Percentiles rank a stretch among this genome's conserved stretches.
Evolutionary conservation across 2,113 vertebrate genomes (phyloP).

Genomic region (Sardina pilchardus): DNA sequence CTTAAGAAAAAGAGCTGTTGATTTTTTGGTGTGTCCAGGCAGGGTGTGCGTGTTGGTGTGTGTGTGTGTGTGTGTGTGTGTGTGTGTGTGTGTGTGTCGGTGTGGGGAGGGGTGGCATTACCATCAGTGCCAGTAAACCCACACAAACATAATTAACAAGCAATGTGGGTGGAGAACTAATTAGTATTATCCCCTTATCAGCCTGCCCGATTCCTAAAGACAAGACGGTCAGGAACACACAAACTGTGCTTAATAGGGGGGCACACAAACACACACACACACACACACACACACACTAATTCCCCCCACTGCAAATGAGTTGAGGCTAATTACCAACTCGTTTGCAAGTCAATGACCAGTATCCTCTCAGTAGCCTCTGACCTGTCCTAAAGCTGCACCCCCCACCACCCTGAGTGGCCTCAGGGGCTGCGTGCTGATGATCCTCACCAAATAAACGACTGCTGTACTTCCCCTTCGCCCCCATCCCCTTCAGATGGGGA

Average conservation of each 20-base stretch:
- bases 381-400: constrained; percentile 2
- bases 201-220: constrained; percentile 63
- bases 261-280: constrained; percentile 38
- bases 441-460: constrained; percentile 41
- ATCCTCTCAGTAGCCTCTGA: constrained; percentile 60
- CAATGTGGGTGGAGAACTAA: constrained; percentile 77
- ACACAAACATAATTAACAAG: constrained; percentile 77
- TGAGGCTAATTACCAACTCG: constrained; percentile 73
- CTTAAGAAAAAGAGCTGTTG: constrained; percentile 69
- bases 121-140: constrained; percentile 65
- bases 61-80: constrained; percentile 8
- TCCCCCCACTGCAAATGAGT: constrained; percentile 68
- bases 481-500: constrained; percentile 25
- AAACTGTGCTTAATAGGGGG: constrained; percentile 34
- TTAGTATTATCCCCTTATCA: constrained; percentile 80
- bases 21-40: constrained; percentile 64
- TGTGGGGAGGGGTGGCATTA: constrained; percentile 51
- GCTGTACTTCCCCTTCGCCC: constrained; percentile 41
- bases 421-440: constrained; percentile 21
- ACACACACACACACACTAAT: constrained; percentile 37
- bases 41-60: constrained; percentile 36
- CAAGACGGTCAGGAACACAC: constrained; percentile 64
- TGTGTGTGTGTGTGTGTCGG: background rate
- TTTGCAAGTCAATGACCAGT: constrained; percentile 72
- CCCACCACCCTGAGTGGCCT: constrained; percentile 27